Evolutionary conservation across 2,113 vertebrate genomes (phyloP), one percentile per base, ranked within the genome.

Genomic region (Cynoglossus semilaevis): DNA sequence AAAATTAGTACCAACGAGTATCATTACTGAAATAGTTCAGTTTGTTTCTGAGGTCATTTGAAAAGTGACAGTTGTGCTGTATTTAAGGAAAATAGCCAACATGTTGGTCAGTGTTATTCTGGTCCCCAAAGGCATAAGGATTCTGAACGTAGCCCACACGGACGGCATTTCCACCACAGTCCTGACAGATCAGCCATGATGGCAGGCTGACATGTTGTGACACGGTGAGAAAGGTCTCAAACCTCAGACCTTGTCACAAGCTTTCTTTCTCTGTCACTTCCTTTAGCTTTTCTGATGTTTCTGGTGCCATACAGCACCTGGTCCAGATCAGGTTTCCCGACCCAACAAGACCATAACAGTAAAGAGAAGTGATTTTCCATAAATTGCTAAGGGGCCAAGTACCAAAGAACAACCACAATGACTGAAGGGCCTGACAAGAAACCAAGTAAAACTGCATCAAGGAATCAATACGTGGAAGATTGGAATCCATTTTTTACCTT

Each of bases 201-300:
- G 88, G 87, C 83, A 90, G 88, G 88, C 91, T 94, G 93, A 92
- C 85, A 86, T 91, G 88, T 91, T 92, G 90, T 94, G 93, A 95
- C 89, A 92, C 73, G 50, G 64, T 73, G 70, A 82, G 84, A 79
- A 90, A 91, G 86, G 82, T 85, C 91, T 86, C 89, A 88, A 90
- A 90, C 88, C 88, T 84, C 83, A 63, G 79, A 65, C 63, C 44
- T 40, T 46, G 34, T 56, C 11, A 4, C 40, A 34, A 52, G 50
- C n/a, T 38, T 66, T 58, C 16, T 7, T 60, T 47, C 44, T 52
- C 5, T 19, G 6, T 38, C 44, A 35, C 10, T 62, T 54, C 53
- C 37, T 62, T 74, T 65, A 51, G 15, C 40, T 55, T 63, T 51
- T 44, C 8, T 47, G 22, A 29, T 29, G 22, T 29, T 29, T 29